Percentiles rank a stretch among this genome's conserved stretches.
Evolutionary conservation across 2,113 vertebrate genomes (phyloP).

Genomic region (Hippocampus mohnikei): DNA sequence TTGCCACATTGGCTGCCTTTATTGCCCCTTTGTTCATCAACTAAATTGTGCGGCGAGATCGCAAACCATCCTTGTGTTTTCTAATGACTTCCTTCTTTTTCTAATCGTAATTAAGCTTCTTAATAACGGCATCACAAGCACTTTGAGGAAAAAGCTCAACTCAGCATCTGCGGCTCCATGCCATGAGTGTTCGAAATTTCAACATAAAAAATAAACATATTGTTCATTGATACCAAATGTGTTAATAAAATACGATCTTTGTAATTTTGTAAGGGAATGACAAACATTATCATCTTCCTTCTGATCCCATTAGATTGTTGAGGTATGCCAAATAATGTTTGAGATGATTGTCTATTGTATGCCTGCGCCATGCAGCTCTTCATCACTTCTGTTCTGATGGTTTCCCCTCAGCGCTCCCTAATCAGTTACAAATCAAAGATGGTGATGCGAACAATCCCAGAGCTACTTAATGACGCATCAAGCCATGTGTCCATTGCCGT

Average conservation of each 20-base stretch:
- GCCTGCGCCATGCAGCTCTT: not conserved
- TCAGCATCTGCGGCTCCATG: not conserved
- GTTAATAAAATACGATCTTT: no score
- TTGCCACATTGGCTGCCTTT: not conserved
- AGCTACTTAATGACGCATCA: conserved; percentile 84
- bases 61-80: not conserved
- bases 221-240: not conserved
- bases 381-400: not conserved
- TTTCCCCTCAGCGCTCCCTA: conserved; percentile 79
- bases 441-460: conserved; percentile 89
- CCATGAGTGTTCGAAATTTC: not conserved
- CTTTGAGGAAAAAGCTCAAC: not conserved
- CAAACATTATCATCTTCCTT: not conserved
- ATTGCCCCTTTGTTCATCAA: not conserved
- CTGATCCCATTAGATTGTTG: not conserved
- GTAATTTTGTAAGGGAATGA: not conserved
- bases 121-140: not conserved
- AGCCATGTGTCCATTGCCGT: conserved; percentile 86
- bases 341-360: not conserved
- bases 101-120: not conserved
- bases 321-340: not conserved
- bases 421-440: conserved; percentile 96
- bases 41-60: not conserved
- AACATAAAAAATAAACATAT: not conserved
- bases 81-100: not conserved